These are phyloP conservation scores for Epizoanthus stellaris DNA, from an alignment of 92 coral and sea anemone species.

Conservation along the genomic window DNA sequence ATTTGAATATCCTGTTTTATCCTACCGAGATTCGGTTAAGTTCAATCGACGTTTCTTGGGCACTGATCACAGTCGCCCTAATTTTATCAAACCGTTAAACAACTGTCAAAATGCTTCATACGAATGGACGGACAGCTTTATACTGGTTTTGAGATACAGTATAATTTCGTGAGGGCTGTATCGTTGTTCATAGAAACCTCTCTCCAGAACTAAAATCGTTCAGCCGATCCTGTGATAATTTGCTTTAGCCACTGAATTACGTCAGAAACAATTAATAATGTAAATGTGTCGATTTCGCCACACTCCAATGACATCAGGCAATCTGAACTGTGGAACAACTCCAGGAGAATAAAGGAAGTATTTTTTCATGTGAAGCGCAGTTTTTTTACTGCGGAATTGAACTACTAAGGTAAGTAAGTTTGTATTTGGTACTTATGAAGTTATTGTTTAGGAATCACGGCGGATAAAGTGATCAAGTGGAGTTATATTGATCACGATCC, in stretches of 20 bases:
- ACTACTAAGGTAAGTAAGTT: constrained; percentile 24
- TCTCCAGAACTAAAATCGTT: constrained; percentile 11
- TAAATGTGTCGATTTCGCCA: constrained; percentile 16
- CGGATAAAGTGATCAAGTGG: not conserved
- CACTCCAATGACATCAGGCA: constrained; percentile 48
- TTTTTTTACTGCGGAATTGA: constrained; percentile 40
- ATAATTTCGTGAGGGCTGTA: no score
- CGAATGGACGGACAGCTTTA: not conserved
- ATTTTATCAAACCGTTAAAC: no score
- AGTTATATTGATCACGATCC: not conserved
- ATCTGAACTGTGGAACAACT: constrained; percentile 15
- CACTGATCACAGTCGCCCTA: no score
- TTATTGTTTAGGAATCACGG: no score
- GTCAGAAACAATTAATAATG: constrained; percentile 38
- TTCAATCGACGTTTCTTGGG: no score
- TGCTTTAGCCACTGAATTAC: constrained; percentile 20
- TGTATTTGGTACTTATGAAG: not conserved
- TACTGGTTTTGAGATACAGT: not conserved
- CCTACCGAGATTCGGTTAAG: no score
- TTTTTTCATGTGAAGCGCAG: constrained; percentile 36
- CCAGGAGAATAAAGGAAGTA: not conserved
- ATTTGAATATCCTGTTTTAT: no score
- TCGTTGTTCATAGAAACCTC: not conserved
- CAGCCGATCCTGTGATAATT: constrained; percentile 17
- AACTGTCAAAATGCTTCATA: not conserved